Conservation (phyloP, 2,888 invertebrate species). For the Ypsolopha scabrella region DNA sequence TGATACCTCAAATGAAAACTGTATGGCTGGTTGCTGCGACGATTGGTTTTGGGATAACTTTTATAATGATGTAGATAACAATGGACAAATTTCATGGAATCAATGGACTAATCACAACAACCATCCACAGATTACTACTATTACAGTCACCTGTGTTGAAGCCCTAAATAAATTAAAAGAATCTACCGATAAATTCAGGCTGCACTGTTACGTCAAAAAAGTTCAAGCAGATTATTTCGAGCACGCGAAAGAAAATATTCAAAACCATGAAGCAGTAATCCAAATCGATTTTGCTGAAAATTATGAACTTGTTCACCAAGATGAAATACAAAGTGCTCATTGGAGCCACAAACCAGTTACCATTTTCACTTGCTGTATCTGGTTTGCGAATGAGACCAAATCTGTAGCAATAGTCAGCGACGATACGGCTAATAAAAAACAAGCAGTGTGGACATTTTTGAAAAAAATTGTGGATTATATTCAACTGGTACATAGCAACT, state of each 20-base stretch:
- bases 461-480: too few relatives aligned
- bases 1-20: background rate
- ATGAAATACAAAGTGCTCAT: background rate
- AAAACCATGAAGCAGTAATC: too few relatives aligned
- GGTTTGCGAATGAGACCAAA: background rate
- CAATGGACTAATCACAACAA: background rate
- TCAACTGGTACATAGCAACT: too few relatives aligned
- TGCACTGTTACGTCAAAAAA: background rate
- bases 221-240: slow-evolving; percentile 1
- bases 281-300: background rate
- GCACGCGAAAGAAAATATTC: background rate
- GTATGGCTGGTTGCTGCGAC: slow-evolving; percentile 1
- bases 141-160: background rate
- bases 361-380: slow-evolving; percentile 3
- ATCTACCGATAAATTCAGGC: background rate
- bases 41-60: background rate
- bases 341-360: background rate
- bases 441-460: too few relatives aligned
- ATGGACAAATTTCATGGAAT: background rate
- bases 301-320: background rate
- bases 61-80: background rate
- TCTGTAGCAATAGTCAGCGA: background rate
- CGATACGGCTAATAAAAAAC: background rate
- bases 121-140: background rate
- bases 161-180: background rate